Evolutionary conservation across 2,113 vertebrate species (phyloP).

Genomic region (Edolisoma coerulescens): DNA sequence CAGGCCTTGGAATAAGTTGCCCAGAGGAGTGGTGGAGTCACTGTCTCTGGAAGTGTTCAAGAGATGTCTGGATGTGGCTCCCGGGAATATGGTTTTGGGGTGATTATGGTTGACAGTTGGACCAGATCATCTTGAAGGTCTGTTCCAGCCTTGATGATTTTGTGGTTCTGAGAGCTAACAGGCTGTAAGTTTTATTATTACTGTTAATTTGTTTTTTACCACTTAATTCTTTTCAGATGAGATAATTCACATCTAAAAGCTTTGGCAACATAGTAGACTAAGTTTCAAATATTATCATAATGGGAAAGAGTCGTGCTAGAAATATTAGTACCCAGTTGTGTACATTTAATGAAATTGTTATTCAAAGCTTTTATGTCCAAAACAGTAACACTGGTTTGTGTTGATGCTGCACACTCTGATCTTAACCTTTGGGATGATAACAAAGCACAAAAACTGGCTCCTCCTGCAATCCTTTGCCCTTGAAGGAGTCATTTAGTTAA

Average conservation of each 20-base stretch:
- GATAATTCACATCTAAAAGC: neutral
- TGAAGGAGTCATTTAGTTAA: conserved; percentile 33
- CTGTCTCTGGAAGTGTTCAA: neutral
- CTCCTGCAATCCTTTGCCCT: conserved; percentile 3
- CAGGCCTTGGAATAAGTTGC: neutral
- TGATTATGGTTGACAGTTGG: neutral
- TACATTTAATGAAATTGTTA: neutral
- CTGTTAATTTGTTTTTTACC: neutral
- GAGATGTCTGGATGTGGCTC: neutral
- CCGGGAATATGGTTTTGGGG: neutral
- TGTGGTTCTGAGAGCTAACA: neutral
- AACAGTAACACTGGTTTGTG: neutral
- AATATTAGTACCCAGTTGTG: neutral
- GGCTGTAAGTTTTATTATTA: neutral
- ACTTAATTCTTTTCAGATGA: neutral
- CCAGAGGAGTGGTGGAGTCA: neutral
- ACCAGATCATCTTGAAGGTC: neutral
- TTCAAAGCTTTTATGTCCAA: neutral
- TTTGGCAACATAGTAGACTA: neutral
- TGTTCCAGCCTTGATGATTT: neutral
- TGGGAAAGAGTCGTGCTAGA: neutral
- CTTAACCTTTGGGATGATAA: neutral
- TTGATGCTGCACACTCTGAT: neutral
- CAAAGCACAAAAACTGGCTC: neutral
- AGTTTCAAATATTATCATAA: neutral